phyloP scores from a whole-genome alignment of 2,113 vertebrate species.

The Spilogale gracilis region DNA sequence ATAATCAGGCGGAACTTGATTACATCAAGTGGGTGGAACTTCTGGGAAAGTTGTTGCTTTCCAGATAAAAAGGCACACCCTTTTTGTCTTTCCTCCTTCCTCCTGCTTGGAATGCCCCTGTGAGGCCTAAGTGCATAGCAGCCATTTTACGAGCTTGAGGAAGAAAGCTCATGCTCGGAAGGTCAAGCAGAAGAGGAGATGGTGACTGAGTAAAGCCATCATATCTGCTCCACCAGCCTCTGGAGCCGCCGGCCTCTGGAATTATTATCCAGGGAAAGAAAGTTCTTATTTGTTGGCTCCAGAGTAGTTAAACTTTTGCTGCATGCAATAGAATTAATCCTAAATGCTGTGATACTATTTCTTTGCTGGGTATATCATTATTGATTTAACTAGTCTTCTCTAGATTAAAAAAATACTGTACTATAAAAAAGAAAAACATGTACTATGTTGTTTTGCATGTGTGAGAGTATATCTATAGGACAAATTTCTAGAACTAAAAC shows the following conservation, averaged over 20 bases:
- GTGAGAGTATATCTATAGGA: neutral
- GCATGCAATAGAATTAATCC: neutral
- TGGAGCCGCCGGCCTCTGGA: neutral
- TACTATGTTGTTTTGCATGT: neutral
- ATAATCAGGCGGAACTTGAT: neutral
- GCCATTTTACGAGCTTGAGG: neutral
- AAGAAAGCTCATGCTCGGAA: neutral
- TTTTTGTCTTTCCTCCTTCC: neutral
- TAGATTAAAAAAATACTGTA: conserved; percentile 13
- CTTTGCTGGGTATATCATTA: neutral
- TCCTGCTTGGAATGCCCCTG: neutral
- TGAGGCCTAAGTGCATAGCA: neutral
- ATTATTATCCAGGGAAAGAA: neutral
- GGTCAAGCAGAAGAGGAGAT: neutral
- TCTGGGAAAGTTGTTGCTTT: neutral
- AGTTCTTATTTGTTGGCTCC: neutral
- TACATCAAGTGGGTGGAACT: neutral
- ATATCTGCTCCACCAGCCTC: neutral
- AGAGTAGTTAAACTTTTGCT: neutral
- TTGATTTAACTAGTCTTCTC: conserved; percentile 1
- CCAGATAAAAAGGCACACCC: neutral
- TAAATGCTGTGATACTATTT: conserved; percentile 34
- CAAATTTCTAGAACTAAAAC: conserved; percentile 42
- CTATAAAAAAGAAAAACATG: neutral
- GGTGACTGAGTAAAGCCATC: neutral